Base-by-base conservation (phyloP, 2,888 invertebrate species). In the Rhogogaster chlorosoma region DNA sequence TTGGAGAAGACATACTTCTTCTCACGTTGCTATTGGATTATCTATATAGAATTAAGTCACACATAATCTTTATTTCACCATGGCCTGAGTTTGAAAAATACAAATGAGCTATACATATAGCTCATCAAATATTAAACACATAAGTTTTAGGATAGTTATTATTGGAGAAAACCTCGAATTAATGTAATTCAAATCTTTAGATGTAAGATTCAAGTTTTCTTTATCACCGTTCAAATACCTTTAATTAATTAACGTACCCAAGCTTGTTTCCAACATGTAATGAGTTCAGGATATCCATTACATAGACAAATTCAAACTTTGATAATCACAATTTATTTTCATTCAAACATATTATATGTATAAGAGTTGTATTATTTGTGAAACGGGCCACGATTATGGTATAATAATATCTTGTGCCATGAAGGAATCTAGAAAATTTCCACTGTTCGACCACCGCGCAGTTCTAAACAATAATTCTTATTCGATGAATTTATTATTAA, bases 291-390 rank as follows among this genome's bases (percentile, higher is more conserved):
- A 73, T 67, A 67, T 32, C 5, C 6, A 67, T 67, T 15, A 18
- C 29, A 67, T 1, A 67, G 7, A 29, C 53, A 32, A 80, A 36
- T 57, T 80, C 38, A 80, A 45, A 61, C 80, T 61, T 61, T 38
- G 22, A 61, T 80, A 80, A 80, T 80, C 57, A 80, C 80, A 38
- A 80, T 80, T 80, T 80, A 80, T 80, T 80, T 38, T 61, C 38
- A 80, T 61, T 80, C 80, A 57, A 80, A 61, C 57, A 61, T 61
- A 45, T 29, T 49, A 77, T 32, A n/a, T 26, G 61, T 80, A n/a
- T n/a, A 22, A 80, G 38, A 61, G n/a, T 80, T 61, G 80, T 49
- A 61, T 80, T 57, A 32, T 38, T 80, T 53, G 15, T 9, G 15
- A 15, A 80, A 80, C 57, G 22, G 49, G 32, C 45, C 18, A 61